Percentiles rank a stretch among this genome's conserved stretches.
These are phyloP conservation scores for Yponomeuta plumbellus DNA, from an alignment of 2,888 invertebrate genomes.

Conservation along the genomic window DNA sequence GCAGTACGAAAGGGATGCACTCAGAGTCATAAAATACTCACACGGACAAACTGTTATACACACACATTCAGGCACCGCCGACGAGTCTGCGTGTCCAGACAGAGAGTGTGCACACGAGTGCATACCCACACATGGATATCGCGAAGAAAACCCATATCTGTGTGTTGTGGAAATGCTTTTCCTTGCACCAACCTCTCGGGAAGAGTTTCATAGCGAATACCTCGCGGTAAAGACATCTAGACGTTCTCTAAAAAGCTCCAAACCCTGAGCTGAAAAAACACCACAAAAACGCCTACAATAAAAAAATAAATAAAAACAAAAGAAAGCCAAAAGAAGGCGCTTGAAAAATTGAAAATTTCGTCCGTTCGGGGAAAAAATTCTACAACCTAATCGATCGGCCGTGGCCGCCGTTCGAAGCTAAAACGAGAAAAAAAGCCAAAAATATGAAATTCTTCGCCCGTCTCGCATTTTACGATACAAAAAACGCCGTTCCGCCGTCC, in stretches of 20 bases:
- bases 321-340: conserved; percentile 19
- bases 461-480: conserved; percentile 36
- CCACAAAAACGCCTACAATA: conserved; percentile 35
- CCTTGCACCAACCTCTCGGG: conserved; percentile 76
- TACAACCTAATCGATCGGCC: conserved; percentile 49
- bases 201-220: conserved; percentile 77
- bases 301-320: conserved; percentile 23
- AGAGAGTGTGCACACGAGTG: conserved; percentile 29
- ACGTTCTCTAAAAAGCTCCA: conserved; percentile 49
- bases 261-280: conserved; percentile 28
- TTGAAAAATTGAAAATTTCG: conserved; percentile 24
- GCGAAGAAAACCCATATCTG: conserved; percentile 62
- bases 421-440: conserved; percentile 28
- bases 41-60: conserved; percentile 38
- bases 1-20: conserved; percentile 76
- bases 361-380: conserved; percentile 14
- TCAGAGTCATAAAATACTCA: conserved; percentile 74
- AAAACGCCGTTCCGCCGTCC: conserved; percentile 46
- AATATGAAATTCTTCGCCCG: conserved; percentile 52
- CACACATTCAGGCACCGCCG: conserved; percentile 35
- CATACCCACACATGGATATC: conserved; percentile 47
- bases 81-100: conserved; percentile 39
- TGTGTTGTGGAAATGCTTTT: conserved; percentile 76
- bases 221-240: conserved; percentile 75
- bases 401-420: conserved; percentile 42